phyloP scores from a whole-genome alignment of 2,888 invertebrate genomes.

The Netelia inedita region DNA sequence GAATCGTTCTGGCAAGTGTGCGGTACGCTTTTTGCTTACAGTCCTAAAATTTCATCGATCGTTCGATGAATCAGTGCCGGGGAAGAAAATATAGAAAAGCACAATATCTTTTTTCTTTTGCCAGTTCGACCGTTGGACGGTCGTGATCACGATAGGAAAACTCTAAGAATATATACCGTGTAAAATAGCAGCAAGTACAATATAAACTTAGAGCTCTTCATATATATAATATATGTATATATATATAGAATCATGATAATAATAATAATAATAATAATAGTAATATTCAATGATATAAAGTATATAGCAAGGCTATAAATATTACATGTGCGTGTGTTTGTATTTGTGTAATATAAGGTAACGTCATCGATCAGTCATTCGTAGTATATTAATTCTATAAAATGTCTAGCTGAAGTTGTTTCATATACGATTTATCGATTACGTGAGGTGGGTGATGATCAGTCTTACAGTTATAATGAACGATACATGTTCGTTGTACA shows the following conservation, averaged over 20 bases:
- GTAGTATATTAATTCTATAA: conserved; percentile 47
- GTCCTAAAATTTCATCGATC: conserved; percentile 11
- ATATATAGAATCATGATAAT: conserved; percentile 61
- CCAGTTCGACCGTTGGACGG: conserved; percentile 58
- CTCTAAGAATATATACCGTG: conserved; percentile 58
- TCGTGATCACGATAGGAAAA: conserved; percentile 31
- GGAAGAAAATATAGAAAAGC: conserved; percentile 22
- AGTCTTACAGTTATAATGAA: conserved; percentile 72
- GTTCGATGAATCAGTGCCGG: background rate
- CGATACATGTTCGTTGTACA: conserved; percentile 68
- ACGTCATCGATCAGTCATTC: conserved; percentile 32
- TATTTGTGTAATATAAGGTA: conserved; percentile 27
- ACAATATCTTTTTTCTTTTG: conserved; percentile 1
- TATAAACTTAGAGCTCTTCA: conserved; percentile 54
- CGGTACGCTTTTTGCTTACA: conserved; percentile 6
- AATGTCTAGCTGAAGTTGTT: conserved; percentile 33
- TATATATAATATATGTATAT: conserved; percentile 50
- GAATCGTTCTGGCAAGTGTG: conserved; percentile 3
- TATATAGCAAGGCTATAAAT: conserved; percentile 63
- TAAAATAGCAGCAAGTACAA: conserved; percentile 64
- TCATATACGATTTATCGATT: conserved; percentile 51
- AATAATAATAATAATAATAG: conserved; percentile 37
- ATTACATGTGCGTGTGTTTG: conserved; percentile 52
- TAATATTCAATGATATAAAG: conserved; percentile 63
- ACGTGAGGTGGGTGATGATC: conserved; percentile 67